A percentile compares a stretch with the other conserved stretches of the same genome.
phyloP scores from a whole-genome alignment of 2,113 vertebrate genomes.

The Lycaon pictus region DNA sequence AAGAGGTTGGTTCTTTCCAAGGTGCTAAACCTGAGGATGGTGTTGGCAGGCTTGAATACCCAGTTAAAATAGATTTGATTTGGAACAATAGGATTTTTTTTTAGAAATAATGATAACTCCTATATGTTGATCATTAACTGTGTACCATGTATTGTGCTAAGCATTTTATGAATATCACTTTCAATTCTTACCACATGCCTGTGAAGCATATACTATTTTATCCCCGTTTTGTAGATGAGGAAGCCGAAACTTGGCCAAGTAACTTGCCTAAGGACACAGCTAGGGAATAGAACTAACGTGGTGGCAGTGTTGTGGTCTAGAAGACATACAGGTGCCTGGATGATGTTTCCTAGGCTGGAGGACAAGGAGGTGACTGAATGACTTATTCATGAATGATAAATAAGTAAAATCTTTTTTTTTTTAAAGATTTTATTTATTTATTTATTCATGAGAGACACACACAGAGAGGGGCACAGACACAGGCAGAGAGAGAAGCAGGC shows the following conservation, averaged over 20 bases:
- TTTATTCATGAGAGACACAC: no score
- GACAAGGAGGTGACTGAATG: neutral
- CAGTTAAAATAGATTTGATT: conserved; percentile 5
- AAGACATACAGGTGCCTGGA: neutral
- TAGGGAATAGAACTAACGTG: neutral
- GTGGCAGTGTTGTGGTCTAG: neutral
- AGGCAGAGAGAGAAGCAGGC: no score
- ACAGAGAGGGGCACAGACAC: no score
- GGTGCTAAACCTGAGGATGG: neutral
- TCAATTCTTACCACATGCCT: neutral
- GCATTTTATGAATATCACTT: neutral
- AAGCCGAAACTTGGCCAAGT: neutral
- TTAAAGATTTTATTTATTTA: no score
- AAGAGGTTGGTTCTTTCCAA: neutral
- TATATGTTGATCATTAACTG: neutral
- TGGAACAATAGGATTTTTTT: neutral
- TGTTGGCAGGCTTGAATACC: neutral
- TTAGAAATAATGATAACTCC: neutral
- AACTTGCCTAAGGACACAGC: neutral
- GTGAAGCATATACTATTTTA: neutral
- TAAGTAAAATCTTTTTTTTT: no score
- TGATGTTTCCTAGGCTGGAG: neutral
- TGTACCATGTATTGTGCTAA: neutral
- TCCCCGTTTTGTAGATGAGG: neutral
- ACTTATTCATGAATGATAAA: no score